Base-by-base conservation (phyloP, 1,140 invertebrate species). In the Drosophila arizonae region DNA sequence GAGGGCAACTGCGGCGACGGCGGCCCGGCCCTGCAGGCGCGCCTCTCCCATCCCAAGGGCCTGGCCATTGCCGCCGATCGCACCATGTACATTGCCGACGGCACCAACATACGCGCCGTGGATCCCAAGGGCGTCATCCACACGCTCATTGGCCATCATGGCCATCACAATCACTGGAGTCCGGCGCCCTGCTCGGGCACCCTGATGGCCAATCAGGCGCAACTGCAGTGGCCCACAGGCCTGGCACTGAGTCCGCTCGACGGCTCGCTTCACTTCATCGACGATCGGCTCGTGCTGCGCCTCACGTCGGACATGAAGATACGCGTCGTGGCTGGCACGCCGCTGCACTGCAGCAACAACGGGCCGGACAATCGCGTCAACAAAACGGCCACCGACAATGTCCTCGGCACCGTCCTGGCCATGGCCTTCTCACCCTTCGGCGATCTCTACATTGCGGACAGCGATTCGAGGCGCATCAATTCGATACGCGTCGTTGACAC, bases 1-100 rank as follows among this genome's bases (percentile, higher is more conserved):
- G 94, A 95, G 76, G 93, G 94, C 33, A 96, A 96, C 64, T 99
- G 98, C 92, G 98, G 98, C 5, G 98, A 99, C 92, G 97, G 97
- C 70, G 96, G 97, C 54, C 95, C 95, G 24, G 98, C 98, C 6
- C 94, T 96, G 24, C 94, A 96, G 69, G 98, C 98, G 4, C 96
- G 97, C 90, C 94, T 99, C 15, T 95, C 97, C 26, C 98, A 99
- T 94, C 98, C 98, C 6, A 99, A 99, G 95, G 98, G 98, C 94
- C 92, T 98, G 57, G 97, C 97, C 17, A 97, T 99, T 52, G 96
- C 97, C 10, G 96, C 96, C 36, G 97, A 97, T 90, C 96, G 95
- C 84, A 97, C 96, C 13, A 97, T 98, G 95, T 98, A 98, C 88
- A 97, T 98, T 76, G 97, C 97, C 50, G 97, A 98, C 92, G 98